A percentile compares a stretch with the other conserved stretches of the same genome.
phyloP scores from a whole-genome alignment of 2,797 vertebrate species.

The Champsocephalus esox region DNA sequence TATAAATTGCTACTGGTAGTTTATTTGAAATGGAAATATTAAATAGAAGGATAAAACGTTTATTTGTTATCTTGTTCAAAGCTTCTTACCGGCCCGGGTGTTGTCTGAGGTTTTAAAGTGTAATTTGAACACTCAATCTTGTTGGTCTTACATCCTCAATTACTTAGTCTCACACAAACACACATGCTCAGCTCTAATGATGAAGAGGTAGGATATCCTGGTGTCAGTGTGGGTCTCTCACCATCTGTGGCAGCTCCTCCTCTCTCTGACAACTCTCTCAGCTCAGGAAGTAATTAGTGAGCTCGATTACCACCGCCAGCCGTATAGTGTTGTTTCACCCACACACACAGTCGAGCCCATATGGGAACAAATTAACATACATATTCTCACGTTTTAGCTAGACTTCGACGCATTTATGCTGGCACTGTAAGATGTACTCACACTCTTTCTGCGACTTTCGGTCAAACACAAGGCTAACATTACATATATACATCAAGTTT shows the following conservation, averaged over 20 bases:
- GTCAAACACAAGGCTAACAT: constrained; percentile 4
- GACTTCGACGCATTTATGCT: constrained; percentile 39
- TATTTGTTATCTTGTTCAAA: constrained; percentile 14
- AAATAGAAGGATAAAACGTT: background rate
- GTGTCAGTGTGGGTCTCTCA: constrained; percentile 77
- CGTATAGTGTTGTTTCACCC: constrained; percentile 54
- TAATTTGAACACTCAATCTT: constrained; percentile 57
- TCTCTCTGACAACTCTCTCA: constrained; percentile 80
- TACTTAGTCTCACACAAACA: constrained; percentile 59
- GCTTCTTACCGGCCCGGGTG: background rate
- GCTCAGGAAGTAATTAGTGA: constrained; percentile 81
- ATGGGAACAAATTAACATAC: constrained; percentile 37
- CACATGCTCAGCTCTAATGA: constrained; percentile 72
- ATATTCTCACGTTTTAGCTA: constrained; percentile 34
- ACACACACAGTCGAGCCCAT: constrained; percentile 31
- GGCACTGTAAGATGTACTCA: constrained; percentile 35
- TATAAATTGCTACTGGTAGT: background rate
- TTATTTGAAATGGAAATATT: constrained; percentile 25
- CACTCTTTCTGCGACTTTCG: constrained; percentile 15
- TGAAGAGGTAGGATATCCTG: constrained; percentile 77
- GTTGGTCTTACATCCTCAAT: constrained; percentile 41
- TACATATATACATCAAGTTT: background rate
- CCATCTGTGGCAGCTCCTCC: constrained; percentile 83
- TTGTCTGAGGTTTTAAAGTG: constrained; percentile 45
- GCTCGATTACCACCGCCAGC: constrained; percentile 71